A percentile compares a stretch with the other conserved stretches of the same genome.
Evolutionary conservation across 2,113 vertebrate species (phyloP).

Genomic region (Piliocolobus tephrosceles): DNA sequence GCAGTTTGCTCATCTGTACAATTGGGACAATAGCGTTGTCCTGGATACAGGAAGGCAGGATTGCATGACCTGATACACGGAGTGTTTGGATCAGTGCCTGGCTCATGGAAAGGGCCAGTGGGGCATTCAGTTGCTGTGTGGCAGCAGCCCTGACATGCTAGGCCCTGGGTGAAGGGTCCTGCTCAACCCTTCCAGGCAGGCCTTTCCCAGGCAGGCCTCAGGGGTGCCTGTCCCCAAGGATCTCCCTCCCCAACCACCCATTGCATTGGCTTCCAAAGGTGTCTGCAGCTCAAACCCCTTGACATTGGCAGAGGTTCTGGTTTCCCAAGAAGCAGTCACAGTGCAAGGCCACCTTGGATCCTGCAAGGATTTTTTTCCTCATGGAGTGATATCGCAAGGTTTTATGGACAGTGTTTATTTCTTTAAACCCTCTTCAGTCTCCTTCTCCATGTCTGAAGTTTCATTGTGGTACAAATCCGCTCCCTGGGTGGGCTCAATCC

Average conservation of each 20-base stretch:
- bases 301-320: not conserved
- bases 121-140: too few relatives aligned
- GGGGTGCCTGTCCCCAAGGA: not conserved
- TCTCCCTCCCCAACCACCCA: not conserved
- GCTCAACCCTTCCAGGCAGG: too few relatives aligned
- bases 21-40: not conserved
- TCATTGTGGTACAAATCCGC: too few relatives aligned
- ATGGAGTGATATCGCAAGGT: not conserved
- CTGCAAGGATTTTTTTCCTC: not conserved
- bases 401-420: not conserved
- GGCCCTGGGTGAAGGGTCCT: not conserved
- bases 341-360: not conserved
- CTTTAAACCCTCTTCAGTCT: not conserved
- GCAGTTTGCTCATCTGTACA: not conserved
- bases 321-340: not conserved
- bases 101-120: rapidly evolving
- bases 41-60: too few relatives aligned
- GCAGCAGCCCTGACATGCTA: not conserved
- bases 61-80: not conserved
- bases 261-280: not conserved
- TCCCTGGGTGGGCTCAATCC: not conserved
- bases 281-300: too few relatives aligned
- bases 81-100: not conserved
- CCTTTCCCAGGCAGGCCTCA: not conserved
- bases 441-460: not conserved